Evolutionary conservation across 2,113 vertebrate genomes (phyloP).

Genomic region (Atrichornis clamosus): DNA sequence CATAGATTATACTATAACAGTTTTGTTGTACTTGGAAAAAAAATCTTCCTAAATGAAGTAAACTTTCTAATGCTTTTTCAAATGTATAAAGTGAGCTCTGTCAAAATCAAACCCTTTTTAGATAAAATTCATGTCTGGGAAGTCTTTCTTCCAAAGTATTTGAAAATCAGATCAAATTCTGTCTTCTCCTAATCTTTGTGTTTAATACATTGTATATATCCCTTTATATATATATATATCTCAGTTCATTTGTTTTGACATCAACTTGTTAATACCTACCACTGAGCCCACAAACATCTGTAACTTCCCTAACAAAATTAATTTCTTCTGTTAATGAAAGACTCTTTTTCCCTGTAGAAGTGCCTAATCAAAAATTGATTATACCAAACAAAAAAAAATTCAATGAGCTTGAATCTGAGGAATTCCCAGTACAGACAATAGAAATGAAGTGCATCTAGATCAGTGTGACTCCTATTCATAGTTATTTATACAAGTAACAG

Average conservation of each 20-base stretch:
- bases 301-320: neutral
- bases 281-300: neutral
- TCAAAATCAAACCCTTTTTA: neutral
- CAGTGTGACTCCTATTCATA: conserved; percentile 21
- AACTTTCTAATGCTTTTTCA: neutral
- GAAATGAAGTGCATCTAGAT: conserved; percentile 26
- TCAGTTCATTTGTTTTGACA: neutral
- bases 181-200: neutral
- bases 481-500: conserved; percentile 57
- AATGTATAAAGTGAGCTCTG: neutral
- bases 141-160: neutral
- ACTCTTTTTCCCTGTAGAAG: neutral
- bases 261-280: neutral
- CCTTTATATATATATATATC: too few species aligned
- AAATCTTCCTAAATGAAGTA: neutral
- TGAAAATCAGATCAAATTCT: neutral
- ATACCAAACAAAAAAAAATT: neutral
- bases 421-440: conserved; percentile 32
- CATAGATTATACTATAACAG: neutral
- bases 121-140: neutral
- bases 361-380: conserved; percentile 12
- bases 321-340: neutral
- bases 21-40: neutral
- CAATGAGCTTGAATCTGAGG: neutral
- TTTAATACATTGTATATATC: neutral